phyloP scores from a whole-genome alignment of 2,797 vertebrate species.

The Bradypodion ventrale region DNA sequence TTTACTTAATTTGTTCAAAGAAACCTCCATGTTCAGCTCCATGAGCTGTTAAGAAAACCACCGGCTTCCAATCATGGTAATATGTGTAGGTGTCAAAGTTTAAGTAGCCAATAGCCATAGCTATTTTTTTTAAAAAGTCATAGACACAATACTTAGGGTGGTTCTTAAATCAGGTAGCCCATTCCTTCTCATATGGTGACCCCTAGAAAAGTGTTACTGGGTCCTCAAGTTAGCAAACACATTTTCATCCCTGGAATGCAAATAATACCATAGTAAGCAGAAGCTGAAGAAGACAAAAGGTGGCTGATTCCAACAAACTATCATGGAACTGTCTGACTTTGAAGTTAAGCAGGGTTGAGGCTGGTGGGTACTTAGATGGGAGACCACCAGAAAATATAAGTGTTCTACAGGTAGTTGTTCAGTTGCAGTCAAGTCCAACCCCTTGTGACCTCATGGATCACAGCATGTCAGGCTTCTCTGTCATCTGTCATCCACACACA shows the following conservation, averaged over 20 bases:
- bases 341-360: too few relatives aligned
- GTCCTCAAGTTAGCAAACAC: background rate
- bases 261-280: background rate
- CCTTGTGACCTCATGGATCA: too few relatives aligned
- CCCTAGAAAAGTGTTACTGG: background rate
- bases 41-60: background rate
- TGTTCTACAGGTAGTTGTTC: too few relatives aligned
- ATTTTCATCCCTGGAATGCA: background rate
- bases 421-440: too few relatives aligned
- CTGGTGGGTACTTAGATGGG: too few relatives aligned
- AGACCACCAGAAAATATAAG: too few relatives aligned
- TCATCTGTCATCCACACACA: too few relatives aligned
- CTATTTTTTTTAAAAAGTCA: background rate
- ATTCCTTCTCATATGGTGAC: background rate
- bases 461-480: too few relatives aligned
- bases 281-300: background rate
- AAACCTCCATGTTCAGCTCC: background rate
- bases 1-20: conserved; percentile 9
- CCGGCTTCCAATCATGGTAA: background rate
- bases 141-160: background rate
- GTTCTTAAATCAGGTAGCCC: too few relatives aligned
- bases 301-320: too few relatives aligned
- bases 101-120: background rate
- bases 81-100: background rate
- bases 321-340: too few relatives aligned